Evolutionary conservation across 2,797 vertebrate species (phyloP).

Genomic region (Champsocephalus gunnari): DNA sequence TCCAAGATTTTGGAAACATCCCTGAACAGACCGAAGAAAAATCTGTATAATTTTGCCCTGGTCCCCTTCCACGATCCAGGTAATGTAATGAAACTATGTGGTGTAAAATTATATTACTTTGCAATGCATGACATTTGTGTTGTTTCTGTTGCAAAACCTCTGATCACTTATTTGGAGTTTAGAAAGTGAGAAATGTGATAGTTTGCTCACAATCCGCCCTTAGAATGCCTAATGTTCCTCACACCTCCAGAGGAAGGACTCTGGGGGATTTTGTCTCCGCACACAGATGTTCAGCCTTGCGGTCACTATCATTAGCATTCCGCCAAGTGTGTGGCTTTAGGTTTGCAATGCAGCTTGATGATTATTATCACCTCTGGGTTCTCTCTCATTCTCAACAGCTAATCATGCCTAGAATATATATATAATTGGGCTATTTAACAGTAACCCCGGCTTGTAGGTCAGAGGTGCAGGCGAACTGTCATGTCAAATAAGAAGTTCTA

Average conservation of each 20-base stretch:
- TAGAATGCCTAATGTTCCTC: conserved; percentile 65
- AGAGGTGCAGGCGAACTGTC: not conserved
- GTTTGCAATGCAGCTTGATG: conserved; percentile 62
- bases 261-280: conserved; percentile 59
- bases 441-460: conserved; percentile 10
- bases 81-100: conserved; percentile 65
- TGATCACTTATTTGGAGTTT: conserved; percentile 5
- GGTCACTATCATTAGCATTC: conserved; percentile 86
- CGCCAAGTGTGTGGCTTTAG: conserved; percentile 55
- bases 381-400: conserved; percentile 67
- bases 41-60: conserved; percentile 95
- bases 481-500: not conserved
- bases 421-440: conserved; percentile 33
- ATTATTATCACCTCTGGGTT: conserved; percentile 68
- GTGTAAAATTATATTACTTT: not conserved
- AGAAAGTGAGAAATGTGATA: conserved; percentile 79
- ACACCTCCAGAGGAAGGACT: conserved; percentile 73
- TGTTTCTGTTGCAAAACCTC: not conserved
- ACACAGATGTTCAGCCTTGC: conserved; percentile 82
- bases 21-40: conserved; percentile 91
- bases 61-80: conserved; percentile 99
- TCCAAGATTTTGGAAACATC: conserved; percentile 98
- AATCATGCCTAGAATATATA: conserved; percentile 40
- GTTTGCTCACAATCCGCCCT: conserved; percentile 78
- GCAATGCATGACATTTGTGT: too few species aligned